Evolutionary conservation across 2,797 vertebrate genomes (phyloP).

Genomic region (Acridotheres tristis): DNA sequence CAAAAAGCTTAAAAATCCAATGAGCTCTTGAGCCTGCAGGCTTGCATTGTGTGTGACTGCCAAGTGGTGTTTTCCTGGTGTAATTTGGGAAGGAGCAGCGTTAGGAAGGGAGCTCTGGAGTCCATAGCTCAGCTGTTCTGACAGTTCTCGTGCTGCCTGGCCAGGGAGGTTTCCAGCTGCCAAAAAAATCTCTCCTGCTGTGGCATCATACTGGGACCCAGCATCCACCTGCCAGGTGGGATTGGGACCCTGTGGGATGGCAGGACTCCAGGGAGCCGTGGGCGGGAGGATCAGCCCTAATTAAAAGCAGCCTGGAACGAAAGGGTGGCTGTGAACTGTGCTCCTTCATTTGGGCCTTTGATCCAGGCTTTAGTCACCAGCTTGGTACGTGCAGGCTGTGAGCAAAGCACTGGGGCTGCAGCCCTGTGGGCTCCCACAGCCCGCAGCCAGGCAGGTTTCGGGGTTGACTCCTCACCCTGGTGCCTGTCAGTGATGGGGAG

Average conservation of each 20-base stretch:
- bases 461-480: not conserved
- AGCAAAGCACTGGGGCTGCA: not conserved
- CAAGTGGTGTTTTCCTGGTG: not conserved
- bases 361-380: conserved; percentile 28
- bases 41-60: not conserved
- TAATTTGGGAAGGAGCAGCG: not conserved
- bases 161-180: not conserved
- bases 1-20: not conserved
- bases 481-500: not conserved
- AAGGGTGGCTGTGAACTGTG: conserved; percentile 36
- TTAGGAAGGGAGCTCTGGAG: not conserved
- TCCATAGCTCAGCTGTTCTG: not conserved
- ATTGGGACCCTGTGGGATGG: not conserved
- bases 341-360: conserved; percentile 55
- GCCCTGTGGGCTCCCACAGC: not conserved
- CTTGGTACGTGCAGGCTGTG: conserved; percentile 52
- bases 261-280: not conserved
- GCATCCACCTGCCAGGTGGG: not conserved
- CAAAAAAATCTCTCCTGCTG: not conserved
- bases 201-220: accelerated
- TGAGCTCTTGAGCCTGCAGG: not conserved
- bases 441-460: not conserved
- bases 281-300: not conserved
- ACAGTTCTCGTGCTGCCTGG: not conserved
- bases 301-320: conserved; percentile 44